phyloP scores from a whole-genome alignment of 2,888 invertebrate genomes.

The Drosophila austrosaltans region DNA sequence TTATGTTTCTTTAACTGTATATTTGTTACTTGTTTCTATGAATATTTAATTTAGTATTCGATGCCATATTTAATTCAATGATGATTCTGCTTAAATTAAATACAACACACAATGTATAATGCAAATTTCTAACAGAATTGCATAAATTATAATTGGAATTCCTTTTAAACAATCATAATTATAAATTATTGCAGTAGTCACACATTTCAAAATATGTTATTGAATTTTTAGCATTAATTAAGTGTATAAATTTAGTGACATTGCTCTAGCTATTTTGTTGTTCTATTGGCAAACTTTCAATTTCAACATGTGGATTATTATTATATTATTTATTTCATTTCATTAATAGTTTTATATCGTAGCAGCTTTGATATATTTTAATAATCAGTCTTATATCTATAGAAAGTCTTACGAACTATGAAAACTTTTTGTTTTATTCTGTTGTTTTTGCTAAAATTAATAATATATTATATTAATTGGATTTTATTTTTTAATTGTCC shows the following conservation, averaged over 20 bases:
- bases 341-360: too few species aligned
- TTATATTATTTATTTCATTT: too few species aligned
- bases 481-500: too few species aligned
- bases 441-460: too few species aligned
- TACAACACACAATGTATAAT: neutral
- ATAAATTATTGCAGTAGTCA: constrained; percentile 2
- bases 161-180: neutral
- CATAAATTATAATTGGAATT: neutral
- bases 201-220: neutral
- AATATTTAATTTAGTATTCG: neutral
- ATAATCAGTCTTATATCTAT: too few species aligned
- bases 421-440: too few species aligned
- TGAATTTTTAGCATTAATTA: neutral
- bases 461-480: too few species aligned
- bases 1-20: neutral
- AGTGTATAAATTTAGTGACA: neutral
- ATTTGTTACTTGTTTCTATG: neutral
- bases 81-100: neutral
- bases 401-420: too few species aligned
- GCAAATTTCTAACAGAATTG: neutral
- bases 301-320: neutral
- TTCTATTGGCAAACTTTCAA: neutral
- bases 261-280: neutral
- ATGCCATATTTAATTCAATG: too few species aligned
- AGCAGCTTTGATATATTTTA: too few species aligned